Evolutionary conservation across 2,888 invertebrate genomes (phyloP), one percentile per base, ranked within the genome.

Genomic region (Celastrina argiolus): DNA sequence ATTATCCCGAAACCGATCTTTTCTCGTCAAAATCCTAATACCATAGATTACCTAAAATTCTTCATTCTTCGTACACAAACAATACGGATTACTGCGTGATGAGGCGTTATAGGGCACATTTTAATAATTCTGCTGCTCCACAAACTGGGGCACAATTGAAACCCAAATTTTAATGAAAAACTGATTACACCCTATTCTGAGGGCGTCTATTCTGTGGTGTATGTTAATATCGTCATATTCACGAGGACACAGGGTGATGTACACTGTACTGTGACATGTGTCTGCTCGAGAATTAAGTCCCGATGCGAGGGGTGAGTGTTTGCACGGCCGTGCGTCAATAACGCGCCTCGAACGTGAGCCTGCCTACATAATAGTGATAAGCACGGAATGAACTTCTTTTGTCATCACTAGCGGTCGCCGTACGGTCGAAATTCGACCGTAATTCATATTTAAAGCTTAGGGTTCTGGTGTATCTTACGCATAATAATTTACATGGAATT

Each of bases 91-190:
- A 59, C 34, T 28, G 58, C 58, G 8, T 59, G 59, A 34, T 4
- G 34, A 18, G 18, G 58, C 28, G 26, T 14, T 18, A 34, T 18
- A 59, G 34, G 59, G 34, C 16, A 34, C n/a, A 59, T 61, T 61
- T 39, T 61, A 61, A 61, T 61, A 61, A 61, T 61, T 66, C 22
- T 16, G 42, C 18, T 31, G 42, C 4, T 42, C 59, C n/a, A 59
- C 34, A 34, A 66, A 66, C 59, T 34, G 45, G 59, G 59, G 18
- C 59, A 66, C 66, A 61, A 45, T 59, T 66, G 34, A 66, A 79
- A 82, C 82, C 83, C 81, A 83, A 84, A 81, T 88, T 87, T 88
- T 86, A 89, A 88, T 87, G 85, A 88, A 84, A 84, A 83, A 81
- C 76, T 80, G 83, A 81, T 87, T 85, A 85, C 85, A 83, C 87